phyloP scores from a whole-genome alignment of 2,888 invertebrate genomes.

The Acanthosepion lycidas region DNA sequence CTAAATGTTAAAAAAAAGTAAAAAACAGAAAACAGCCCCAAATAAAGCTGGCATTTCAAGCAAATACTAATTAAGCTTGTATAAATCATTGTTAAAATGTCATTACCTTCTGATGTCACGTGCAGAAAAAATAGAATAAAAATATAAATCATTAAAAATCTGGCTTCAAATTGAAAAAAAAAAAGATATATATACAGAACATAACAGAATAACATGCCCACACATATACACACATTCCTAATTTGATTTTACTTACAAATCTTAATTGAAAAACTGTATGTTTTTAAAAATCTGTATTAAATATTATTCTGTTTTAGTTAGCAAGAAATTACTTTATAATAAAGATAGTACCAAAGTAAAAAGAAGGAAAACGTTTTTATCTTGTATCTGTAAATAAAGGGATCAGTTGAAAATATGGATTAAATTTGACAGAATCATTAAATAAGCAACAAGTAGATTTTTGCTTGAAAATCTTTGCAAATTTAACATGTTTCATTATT shows the following conservation, averaged over 20 bases:
- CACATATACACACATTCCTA: background rate
- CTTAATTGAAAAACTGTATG: background rate
- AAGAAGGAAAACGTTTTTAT: too few relatives aligned
- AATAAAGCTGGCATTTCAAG: slow-evolving; percentile 33
- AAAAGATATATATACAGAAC: background rate
- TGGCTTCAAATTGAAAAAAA: background rate
- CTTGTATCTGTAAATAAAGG: too few relatives aligned
- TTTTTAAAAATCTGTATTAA: too few relatives aligned
- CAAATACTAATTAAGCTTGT: slow-evolving; percentile 16
- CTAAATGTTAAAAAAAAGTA: background rate
- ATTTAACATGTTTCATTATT: too few relatives aligned
- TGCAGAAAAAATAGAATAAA: slow-evolving; percentile 33
- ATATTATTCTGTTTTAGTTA: too few relatives aligned
- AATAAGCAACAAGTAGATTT: too few relatives aligned
- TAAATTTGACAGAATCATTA: too few relatives aligned
- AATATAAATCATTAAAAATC: slow-evolving; percentile 8
- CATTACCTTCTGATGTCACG: slow-evolving; percentile 33
- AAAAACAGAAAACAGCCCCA: slow-evolving; percentile 8
- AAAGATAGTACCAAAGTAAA: too few relatives aligned
- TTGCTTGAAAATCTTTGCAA: too few relatives aligned
- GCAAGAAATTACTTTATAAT: too few relatives aligned
- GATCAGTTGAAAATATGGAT: too few relatives aligned
- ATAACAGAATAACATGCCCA: background rate
- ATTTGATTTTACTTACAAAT: background rate
- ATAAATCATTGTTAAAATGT: slow-evolving; percentile 10